Base-by-base conservation (phyloP, 2,888 invertebrate genomes). In the Eupithecia dodoneata region DNA sequence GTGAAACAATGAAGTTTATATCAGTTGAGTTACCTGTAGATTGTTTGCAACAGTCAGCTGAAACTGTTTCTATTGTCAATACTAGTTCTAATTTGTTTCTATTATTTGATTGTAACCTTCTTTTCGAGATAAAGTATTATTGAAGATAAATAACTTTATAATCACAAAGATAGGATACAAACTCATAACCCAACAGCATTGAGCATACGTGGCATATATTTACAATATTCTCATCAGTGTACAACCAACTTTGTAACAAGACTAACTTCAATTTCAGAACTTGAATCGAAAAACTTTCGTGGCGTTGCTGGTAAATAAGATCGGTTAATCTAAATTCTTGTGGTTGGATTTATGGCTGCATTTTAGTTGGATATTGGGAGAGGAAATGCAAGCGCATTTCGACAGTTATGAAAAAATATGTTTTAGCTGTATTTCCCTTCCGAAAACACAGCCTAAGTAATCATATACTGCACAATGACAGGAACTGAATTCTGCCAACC, bases 251-350 rank as follows among this genome's bases (percentile, higher is more conserved):
- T 63, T 15, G 15, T 55, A 73, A 73, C 73, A 71, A 71, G 59
- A 75, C 71, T 73, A 77, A 71, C 71, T 76, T 66, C 67, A 75
- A 75, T 75, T 78, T 66, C 77, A 73, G n/a, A 78, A 78, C 75
- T 78, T 73, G 47, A 73, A 76, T 78, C 73, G 78, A 76, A 76
- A 78, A 78, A 78, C 42, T 78, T 78, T 78, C 49, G 9, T 67
- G 9, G 71, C 67, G 75, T 65, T 55, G 71, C 76, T 49, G 18
- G 73, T 78, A 76, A 75, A 75, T 73, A 76, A 78, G 78, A 73
- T 78, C 71, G 63, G 71, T 44, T 76, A 78, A 78, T 78, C 75
- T 75, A 12, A 55, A 77, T 63, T 74, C 71, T 76, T 18, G 63
- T 70, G 52, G 18, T 12, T 45, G 6, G 45, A 18, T 18, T 10